Evolutionary conservation across 2,888 invertebrate species (phyloP).

Genomic region (Calliopum simillimum): DNA sequence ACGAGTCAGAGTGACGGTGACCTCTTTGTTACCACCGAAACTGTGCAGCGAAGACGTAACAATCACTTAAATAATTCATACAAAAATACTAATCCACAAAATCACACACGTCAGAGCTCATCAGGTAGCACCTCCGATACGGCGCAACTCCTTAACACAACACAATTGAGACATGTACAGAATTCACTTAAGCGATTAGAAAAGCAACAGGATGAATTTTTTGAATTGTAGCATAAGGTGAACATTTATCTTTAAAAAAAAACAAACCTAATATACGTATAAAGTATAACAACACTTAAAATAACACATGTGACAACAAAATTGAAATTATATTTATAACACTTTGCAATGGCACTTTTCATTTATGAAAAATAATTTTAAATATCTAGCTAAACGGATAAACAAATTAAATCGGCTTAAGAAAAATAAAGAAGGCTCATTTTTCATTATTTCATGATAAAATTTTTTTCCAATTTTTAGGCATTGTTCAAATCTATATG

Average conservation of each 20-base stretch:
- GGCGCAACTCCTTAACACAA: slow-evolving; percentile 72
- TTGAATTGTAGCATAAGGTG: slow-evolving; percentile 83
- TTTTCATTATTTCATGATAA: no score
- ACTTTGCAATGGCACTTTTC: background rate
- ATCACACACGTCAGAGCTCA: slow-evolving; percentile 63
- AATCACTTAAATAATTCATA: slow-evolving; percentile 61
- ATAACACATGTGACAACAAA: background rate
- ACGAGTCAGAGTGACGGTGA: slow-evolving; percentile 64
- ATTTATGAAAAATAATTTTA: no score
- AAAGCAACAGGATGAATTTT: slow-evolving; percentile 88
- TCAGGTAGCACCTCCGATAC: slow-evolving; percentile 71
- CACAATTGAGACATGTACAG: slow-evolving; percentile 83
- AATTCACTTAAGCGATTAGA: slow-evolving; percentile 85
- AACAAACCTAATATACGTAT: background rate
- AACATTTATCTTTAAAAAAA: slow-evolving; percentile 10
- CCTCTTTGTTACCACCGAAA: slow-evolving; percentile 59
- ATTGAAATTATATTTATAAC: background rate
- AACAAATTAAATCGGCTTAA: no score
- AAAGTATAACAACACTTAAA: background rate
- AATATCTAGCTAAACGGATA: no score
- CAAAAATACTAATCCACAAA: slow-evolving; percentile 57
- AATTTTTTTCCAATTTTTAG: no score
- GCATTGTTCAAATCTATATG: no score
- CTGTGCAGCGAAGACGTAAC: slow-evolving; percentile 56
- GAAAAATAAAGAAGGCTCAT: no score